Evolutionary conservation across 2,797 vertebrate genomes (phyloP), one percentile per base, ranked within the genome.

Genomic region (Urosaurus nigricauda): DNA sequence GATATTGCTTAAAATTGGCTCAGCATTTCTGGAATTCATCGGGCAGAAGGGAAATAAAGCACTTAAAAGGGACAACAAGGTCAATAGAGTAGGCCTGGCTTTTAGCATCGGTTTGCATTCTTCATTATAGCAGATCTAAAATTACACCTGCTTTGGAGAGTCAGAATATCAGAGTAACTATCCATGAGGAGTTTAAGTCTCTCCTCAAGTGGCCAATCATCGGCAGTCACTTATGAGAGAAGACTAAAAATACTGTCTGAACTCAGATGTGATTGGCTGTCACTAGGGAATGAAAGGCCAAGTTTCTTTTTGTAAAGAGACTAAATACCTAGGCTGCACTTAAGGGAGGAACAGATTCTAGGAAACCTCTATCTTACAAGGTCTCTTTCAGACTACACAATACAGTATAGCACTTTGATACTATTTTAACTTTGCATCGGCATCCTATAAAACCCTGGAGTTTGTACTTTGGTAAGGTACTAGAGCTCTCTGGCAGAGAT

Each of bases 201-300:
- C 77, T 35, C 5, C 9, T 40, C 88, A 94, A 91, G 90, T 89
- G 86, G 12, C 90, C 91, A 92, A 91, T 93, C 93, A 93, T 91
- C 87, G 82, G 51, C 71, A 78, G 77, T 79, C 92, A 88, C 93
- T 94, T 93, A 60, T 63, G 79, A 84, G 47, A 90, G 84, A 91
- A 84, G 81, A 92, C 95, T 96, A 96, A 95, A 96, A 96, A 96
- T 96, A 96, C 94, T 88, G 87, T 79, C 58, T 87, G 93, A 93
- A 93, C 92, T 90, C 88, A 94, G 91, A 92, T 65, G 84, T 90
- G 90, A 95, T 95, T 96, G 94, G 94, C 87, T 95, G 93, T 95
- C 79, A 83, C 94, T 87, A 94, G 78, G 95, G 93, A 93, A 93
- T 83, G 0, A 29, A 91, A 92, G 80, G 70, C 24, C 71, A 51